phyloP scores from a whole-genome alignment of 2,113 vertebrate genomes.

The Tachysurus vachellii region DNA sequence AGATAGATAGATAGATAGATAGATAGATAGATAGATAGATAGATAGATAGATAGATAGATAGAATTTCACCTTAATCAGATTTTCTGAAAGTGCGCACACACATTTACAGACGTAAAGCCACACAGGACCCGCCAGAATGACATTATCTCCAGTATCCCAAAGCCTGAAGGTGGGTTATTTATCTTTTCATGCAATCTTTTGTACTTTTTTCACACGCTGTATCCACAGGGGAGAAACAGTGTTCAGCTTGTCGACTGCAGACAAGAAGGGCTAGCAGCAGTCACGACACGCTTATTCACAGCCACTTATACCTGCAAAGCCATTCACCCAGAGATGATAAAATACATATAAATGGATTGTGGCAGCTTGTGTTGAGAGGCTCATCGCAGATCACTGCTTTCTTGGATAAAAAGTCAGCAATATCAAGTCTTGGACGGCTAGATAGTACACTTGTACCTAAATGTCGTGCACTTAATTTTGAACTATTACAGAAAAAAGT shows the following conservation, averaged over 20 bases:
- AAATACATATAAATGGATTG: constrained; percentile 24
- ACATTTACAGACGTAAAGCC: not conserved
- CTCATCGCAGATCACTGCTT: constrained; percentile 24
- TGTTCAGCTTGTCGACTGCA: constrained; percentile 24
- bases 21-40: not conserved
- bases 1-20: not conserved
- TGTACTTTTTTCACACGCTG: constrained; percentile 36
- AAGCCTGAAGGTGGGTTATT: not conserved
- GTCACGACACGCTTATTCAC: constrained; percentile 40
- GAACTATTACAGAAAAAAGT: not conserved
- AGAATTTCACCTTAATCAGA: not conserved
- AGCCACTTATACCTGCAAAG: constrained; percentile 38
- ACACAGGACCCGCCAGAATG: not conserved
- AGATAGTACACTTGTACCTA: not conserved
- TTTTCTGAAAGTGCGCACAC: not conserved
- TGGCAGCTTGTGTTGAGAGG: constrained; percentile 18
- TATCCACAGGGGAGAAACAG: constrained; percentile 29
- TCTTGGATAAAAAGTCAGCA: constrained; percentile 25
- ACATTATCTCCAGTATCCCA: constrained; percentile 1
- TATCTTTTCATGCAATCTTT: not conserved
- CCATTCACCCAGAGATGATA: constrained; percentile 24
- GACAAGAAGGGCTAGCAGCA: constrained; percentile 20
- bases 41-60: not conserved
- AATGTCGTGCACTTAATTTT: not conserved
- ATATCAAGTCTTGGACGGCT: not conserved